Percentiles rank a stretch among this genome's conserved stretches.
phyloP scores from a whole-genome alignment of 2,797 vertebrate species.

The Vespertilio murinus region DNA sequence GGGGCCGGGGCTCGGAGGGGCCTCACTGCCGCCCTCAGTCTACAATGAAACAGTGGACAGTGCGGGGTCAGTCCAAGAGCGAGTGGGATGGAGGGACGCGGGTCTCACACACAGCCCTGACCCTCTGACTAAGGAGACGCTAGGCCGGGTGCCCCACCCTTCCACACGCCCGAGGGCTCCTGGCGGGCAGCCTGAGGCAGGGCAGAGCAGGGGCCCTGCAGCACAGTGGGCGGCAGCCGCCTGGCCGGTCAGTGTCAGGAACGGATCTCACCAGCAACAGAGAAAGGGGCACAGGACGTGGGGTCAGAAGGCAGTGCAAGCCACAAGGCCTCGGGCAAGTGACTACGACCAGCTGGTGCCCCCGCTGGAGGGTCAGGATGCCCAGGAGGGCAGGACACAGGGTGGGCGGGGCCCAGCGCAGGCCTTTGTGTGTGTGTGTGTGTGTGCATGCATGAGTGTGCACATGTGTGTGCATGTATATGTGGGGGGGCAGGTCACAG shows the following conservation, averaged over 20 bases:
- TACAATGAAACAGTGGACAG: conserved; percentile 87
- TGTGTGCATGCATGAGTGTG: no score
- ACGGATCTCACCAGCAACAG: background rate
- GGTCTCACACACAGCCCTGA: background rate
- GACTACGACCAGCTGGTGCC: background rate
- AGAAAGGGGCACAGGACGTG: background rate
- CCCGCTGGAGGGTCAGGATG: no score
- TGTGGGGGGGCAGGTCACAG: no score
- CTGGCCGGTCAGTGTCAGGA: background rate
- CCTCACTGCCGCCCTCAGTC: conserved; percentile 90
- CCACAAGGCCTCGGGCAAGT: background rate
- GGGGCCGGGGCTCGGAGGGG: conserved; percentile 83
- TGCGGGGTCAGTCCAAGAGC: conserved; percentile 83
- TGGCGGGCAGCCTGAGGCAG: background rate
- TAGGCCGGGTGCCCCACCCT: fast-evolving
- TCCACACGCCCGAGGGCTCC: fast-evolving
- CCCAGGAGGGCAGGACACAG: no score
- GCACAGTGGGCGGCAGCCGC: no score
- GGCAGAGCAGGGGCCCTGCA: no score
- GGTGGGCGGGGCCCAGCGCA: no score
- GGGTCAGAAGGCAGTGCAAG: background rate
- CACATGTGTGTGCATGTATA: no score
- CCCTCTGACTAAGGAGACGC: background rate
- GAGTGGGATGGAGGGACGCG: conserved; percentile 75
- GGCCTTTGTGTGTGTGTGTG: no score